Evolutionary conservation across 64 coral and sea anemone genomes (phyloP), one percentile per base, ranked within the genome.

Genomic region (Dendrophyllia cribrosa): DNA sequence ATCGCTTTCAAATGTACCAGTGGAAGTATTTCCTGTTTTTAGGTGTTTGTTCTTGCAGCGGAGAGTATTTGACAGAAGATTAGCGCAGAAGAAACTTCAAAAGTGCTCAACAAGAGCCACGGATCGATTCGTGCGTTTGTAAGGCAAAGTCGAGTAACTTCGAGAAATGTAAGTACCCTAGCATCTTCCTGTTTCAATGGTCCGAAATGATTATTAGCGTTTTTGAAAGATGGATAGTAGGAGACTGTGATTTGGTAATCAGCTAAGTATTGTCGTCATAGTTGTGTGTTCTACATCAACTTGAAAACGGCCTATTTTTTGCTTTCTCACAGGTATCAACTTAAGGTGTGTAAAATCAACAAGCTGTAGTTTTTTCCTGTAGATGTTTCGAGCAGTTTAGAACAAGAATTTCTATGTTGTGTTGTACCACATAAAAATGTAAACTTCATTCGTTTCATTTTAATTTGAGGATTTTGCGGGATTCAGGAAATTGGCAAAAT

Each of bases 401-500:
- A 20, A 20, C 16, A 65, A 12, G 62, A 17, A 65, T 2, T 20
- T 13, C 62, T 16, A 20, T 65, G 62, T 65, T 65, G 62, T 65
- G 1, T 65, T 65, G 62, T 65, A 65, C n/a, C 62, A 19, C n/a
- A 19, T 65, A 65, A 65, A 65, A 65, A 65, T 65, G n/a, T 65
- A 65, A 65, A 19, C 62, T 19, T 65, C 14, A 20, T 14, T 65
- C 62, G 62, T 65, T 20, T 20, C 16, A 65, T 65, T 65, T 65
- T n/a, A n/a, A n/a, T n/a, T n/a, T 65, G n/a, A 65, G 1, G 62
- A 65, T 65, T 65, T 20, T 65, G 62, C n/a, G 14, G n/a, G 62
- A 19, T 65, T 65, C 62, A 65, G 62, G 16, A 65, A 65, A 65
- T 65, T 65, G 62, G n/a, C 62, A 65, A 65, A 65, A 65, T 65